Percentiles rank a stretch among this genome's conserved stretches.
phyloP scores from a whole-genome alignment of 2,113 vertebrate species.

The Anser brachyrhynchus region DNA sequence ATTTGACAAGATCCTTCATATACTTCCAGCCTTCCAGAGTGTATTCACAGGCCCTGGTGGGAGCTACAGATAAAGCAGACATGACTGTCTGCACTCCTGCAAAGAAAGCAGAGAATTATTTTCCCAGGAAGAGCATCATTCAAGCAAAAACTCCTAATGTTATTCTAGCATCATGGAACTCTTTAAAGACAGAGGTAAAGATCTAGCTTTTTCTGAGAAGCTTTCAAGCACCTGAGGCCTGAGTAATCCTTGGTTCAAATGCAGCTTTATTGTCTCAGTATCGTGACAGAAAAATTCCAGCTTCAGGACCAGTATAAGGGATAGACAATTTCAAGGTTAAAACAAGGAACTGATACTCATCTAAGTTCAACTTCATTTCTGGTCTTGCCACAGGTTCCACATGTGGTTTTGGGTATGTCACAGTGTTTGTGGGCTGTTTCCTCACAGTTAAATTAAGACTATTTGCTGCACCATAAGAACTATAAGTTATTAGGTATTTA shows the following conservation, averaged over 20 bases:
- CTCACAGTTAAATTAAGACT: background rate
- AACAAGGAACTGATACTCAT: background rate
- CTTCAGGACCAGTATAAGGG: background rate
- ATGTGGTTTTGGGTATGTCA: background rate
- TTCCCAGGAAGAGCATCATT: background rate
- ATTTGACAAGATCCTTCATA: conserved; percentile 84
- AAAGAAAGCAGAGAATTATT: conserved; percentile 8
- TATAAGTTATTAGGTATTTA: background rate
- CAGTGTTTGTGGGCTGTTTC: background rate
- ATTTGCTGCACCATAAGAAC: background rate
- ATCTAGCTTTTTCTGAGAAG: background rate
- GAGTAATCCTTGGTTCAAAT: background rate
- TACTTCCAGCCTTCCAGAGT: conserved; percentile 83
- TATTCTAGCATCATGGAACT: background rate
- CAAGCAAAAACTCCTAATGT: background rate
- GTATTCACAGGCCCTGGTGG: conserved; percentile 82
- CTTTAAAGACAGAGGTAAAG: background rate
- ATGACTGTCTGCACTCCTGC: conserved; percentile 86
- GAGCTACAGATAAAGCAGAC: conserved; percentile 85
- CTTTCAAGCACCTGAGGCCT: background rate
- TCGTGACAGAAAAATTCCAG: background rate
- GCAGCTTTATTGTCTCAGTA: background rate
- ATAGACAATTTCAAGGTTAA: background rate
- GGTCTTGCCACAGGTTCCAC: background rate
- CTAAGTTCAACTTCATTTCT: background rate